phyloP scores from a whole-genome alignment of 1,140 invertebrate genomes.

The Pectinophora gossypiella region DNA sequence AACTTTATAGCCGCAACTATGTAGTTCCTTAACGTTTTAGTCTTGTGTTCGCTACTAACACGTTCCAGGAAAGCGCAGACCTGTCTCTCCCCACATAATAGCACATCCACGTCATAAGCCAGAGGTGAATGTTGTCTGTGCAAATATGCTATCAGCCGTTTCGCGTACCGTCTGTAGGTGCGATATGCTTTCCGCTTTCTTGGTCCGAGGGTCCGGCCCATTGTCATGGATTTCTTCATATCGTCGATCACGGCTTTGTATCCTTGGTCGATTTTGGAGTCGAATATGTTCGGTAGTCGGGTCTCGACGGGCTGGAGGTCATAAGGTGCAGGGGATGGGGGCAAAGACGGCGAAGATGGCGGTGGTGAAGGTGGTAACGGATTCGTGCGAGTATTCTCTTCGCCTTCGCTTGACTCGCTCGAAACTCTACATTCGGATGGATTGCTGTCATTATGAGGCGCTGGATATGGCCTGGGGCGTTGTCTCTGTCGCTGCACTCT shows the following conservation, averaged over 20 bases:
- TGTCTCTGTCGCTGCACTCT: constrained; percentile 50
- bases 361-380: constrained; percentile 54
- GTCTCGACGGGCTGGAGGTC: constrained; percentile 60
- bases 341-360: constrained; percentile 58
- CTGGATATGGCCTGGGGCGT: constrained; percentile 47
- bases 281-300: constrained; percentile 57
- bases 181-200: constrained; percentile 69
- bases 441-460: constrained; percentile 32
- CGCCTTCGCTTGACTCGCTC: constrained; percentile 58
- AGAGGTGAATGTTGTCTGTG: constrained; percentile 70
- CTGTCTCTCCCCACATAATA: constrained; percentile 68
- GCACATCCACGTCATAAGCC: constrained; percentile 69
- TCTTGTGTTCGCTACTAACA: constrained; percentile 68
- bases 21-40: constrained; percentile 69
- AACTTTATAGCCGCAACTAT: constrained; percentile 71
- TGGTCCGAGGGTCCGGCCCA: constrained; percentile 64
- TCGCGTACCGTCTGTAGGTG: constrained; percentile 69
- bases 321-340: constrained; percentile 57
- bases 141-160: constrained; percentile 65
- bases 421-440: constrained; percentile 42
- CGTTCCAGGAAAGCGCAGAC: constrained; percentile 69
- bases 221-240: constrained; percentile 74
- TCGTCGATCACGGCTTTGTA: constrained; percentile 74
- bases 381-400: constrained; percentile 52
- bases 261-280: constrained; percentile 60